Conservation (phyloP, 1,140 invertebrate species). For the Calephelis virginiensis region DNA sequence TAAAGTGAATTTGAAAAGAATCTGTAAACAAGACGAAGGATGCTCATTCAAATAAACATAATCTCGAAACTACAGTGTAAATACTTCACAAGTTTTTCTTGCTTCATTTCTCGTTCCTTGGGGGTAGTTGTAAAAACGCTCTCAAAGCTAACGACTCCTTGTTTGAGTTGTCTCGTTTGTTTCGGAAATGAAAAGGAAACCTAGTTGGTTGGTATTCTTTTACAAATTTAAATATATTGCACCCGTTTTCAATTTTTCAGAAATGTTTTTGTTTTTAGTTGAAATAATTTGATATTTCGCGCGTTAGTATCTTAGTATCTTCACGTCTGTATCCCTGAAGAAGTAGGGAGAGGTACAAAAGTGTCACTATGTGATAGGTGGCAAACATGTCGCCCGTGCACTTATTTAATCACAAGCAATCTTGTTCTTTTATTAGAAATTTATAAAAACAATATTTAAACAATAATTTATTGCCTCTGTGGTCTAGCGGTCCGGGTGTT, state of each 20-base stretch:
- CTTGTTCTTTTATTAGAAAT: no score
- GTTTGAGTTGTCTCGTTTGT: slow-evolving; percentile 22
- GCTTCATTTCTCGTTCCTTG: slow-evolving; percentile 22
- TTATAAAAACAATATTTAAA: no score
- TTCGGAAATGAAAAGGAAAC: slow-evolving; percentile 24
- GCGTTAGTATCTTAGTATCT: no score
- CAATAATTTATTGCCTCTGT: no score
- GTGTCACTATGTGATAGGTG: no score
- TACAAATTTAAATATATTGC: slow-evolving; percentile 10
- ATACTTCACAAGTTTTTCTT: slow-evolving; percentile 23
- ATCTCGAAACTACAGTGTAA: slow-evolving; percentile 12
- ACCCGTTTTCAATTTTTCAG: not conserved
- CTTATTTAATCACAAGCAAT: no score
- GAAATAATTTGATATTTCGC: not conserved
- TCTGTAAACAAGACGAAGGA: slow-evolving; percentile 9
- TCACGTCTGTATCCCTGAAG: no score
- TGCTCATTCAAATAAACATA: slow-evolving; percentile 18
- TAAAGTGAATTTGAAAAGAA: slow-evolving; percentile 10
- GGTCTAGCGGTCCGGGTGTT: no score
- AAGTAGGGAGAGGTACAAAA: no score
- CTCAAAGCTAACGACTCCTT: slow-evolving; percentile 25
- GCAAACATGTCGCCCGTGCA: no score
- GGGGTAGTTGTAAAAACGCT: slow-evolving; percentile 23
- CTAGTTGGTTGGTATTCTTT: slow-evolving; percentile 9
- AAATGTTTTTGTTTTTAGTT: not conserved